Percentiles rank a stretch among this genome's conserved stretches.
phyloP scores from a whole-genome alignment of 2,888 invertebrate species.

The Adelognathus sp. region DNA sequence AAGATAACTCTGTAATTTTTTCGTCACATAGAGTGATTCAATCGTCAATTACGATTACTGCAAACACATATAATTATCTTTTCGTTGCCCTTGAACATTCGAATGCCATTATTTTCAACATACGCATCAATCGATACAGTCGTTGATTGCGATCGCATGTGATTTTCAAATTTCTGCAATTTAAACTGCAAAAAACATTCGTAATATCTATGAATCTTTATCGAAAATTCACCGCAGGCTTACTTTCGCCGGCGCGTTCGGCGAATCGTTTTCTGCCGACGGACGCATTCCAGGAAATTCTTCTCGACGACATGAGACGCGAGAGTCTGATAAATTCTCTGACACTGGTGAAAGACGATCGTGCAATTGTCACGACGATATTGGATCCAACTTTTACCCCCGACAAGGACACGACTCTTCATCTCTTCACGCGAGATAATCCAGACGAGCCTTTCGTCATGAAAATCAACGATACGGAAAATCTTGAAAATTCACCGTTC shows the following conservation, averaged over 20 bases:
- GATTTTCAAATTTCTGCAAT: too few species aligned
- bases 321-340: slow-evolving; percentile 42
- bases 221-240: too few species aligned
- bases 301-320: slow-evolving; percentile 33
- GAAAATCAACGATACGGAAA: slow-evolving; percentile 60
- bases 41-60: neutral
- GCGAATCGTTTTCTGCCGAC: slow-evolving; percentile 25
- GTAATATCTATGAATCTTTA: too few species aligned
- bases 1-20: neutral
- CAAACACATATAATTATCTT: neutral
- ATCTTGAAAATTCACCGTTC: slow-evolving; percentile 65
- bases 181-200: too few species aligned
- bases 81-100: too few species aligned
- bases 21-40: neutral
- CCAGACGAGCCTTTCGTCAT: slow-evolving; percentile 57
- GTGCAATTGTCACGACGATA: slow-evolving; percentile 37
- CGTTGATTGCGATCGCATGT: too few species aligned
- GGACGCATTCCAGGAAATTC: slow-evolving; percentile 12
- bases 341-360: slow-evolving; percentile 49
- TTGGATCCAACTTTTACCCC: slow-evolving; percentile 56
- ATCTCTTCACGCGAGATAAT: slow-evolving; percentile 71
- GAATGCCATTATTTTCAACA: too few species aligned
- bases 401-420: slow-evolving; percentile 66
- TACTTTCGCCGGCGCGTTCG: slow-evolving; percentile 3
- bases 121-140: too few species aligned